Conservation (phyloP, 2,113 vertebrate genomes). For the Thalassarche chlororhynchos region DNA sequence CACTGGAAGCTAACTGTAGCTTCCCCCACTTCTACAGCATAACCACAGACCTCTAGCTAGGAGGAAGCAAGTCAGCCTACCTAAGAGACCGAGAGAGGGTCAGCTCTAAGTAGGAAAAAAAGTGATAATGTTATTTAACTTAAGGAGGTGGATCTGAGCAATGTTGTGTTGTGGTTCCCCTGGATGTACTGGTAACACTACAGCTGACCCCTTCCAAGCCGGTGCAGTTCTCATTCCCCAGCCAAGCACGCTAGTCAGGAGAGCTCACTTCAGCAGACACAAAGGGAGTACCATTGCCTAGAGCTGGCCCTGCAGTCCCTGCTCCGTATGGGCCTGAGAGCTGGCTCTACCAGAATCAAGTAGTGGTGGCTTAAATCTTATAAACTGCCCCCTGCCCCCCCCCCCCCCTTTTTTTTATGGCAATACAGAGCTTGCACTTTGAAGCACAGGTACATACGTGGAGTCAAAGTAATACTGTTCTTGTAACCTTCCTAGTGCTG, state of each 20-base stretch:
- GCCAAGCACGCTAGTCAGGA: fast-evolving
- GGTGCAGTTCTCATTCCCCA: background rate
- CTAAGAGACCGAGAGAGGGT: background rate
- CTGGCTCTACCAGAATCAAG: no score
- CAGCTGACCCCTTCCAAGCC: background rate
- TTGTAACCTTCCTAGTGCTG: background rate
- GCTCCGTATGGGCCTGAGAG: background rate
- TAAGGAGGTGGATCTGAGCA: background rate
- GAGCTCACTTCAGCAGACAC: background rate
- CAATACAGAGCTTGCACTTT: background rate
- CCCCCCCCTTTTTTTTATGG: fast-evolving
- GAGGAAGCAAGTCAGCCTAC: slow-evolving; percentile 22
- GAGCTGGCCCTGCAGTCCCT: background rate
- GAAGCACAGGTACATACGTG: background rate
- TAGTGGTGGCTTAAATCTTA: no score
- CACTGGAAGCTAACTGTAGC: slow-evolving; percentile 16
- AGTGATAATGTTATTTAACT: background rate
- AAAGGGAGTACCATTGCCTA: fast-evolving
- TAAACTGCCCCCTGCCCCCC: fast-evolving
- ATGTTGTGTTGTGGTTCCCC: background rate
- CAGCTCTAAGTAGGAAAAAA: background rate
- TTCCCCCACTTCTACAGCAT: slow-evolving; percentile 2
- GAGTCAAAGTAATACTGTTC: background rate
- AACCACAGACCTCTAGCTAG: background rate
- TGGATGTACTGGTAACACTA: background rate